Evolutionary conservation across 1,140 invertebrate species (phyloP).

Genomic region (Cherax destructor): DNA sequence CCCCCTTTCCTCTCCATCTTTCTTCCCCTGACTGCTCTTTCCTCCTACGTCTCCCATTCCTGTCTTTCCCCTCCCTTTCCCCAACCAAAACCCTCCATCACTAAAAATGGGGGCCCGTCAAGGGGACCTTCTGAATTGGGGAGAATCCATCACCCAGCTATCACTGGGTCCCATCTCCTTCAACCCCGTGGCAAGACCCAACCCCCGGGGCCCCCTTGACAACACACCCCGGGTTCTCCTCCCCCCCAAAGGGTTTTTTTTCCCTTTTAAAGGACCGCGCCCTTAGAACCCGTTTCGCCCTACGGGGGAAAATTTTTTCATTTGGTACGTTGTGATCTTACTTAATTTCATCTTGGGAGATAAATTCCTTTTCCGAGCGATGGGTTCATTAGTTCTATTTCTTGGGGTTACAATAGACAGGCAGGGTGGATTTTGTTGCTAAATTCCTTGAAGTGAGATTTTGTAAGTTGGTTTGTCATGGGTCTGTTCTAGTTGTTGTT

Average conservation of each 20-base stretch:
- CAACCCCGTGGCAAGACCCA: not conserved
- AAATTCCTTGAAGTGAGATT: not conserved
- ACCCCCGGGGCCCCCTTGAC: not conserved
- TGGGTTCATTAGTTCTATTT: constrained; percentile 50
- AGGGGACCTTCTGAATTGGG: constrained; percentile 50
- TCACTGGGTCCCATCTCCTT: constrained; percentile 39
- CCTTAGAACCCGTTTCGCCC: not conserved
- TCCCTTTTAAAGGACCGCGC: not conserved
- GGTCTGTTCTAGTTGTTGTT: not conserved
- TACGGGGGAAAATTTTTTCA: constrained; percentile 41
- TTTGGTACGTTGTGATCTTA: constrained; percentile 52
- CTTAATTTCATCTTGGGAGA: constrained; percentile 59
- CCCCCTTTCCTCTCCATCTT: not conserved
- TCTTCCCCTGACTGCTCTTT: constrained; percentile 9
- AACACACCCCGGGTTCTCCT: not conserved
- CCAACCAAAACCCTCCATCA: constrained; percentile 55
- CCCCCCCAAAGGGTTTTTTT: not conserved
- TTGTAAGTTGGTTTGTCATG: not conserved
- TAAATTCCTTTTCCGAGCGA: constrained; percentile 53
- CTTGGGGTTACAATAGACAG: not conserved
- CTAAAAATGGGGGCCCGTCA: constrained; percentile 55
- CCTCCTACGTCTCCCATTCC: constrained; percentile 23
- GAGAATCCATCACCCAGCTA: constrained; percentile 50
- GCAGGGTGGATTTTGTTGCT: not conserved
- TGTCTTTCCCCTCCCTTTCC: constrained; percentile 48